Percentiles rank a stretch among this genome's conserved stretches.
Evolutionary conservation across 2,113 vertebrate genomes (phyloP).

Genomic region (Siniperca knerii): DNA sequence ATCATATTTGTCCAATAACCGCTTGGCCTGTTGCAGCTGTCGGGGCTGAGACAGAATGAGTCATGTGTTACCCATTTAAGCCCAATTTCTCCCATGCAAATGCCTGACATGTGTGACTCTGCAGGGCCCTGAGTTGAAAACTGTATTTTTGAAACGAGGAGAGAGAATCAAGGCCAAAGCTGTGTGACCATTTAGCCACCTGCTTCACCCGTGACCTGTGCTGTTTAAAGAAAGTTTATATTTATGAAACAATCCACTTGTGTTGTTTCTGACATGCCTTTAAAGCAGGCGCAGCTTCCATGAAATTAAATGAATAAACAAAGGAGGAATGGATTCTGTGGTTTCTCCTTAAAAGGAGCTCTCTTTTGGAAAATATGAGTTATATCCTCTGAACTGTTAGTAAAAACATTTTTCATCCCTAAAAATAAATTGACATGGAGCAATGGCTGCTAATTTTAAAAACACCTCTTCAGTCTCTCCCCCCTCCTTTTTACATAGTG

Average conservation of each 20-base stretch:
- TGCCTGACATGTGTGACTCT: conserved; percentile 80
- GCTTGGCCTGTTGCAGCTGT: conserved; percentile 79
- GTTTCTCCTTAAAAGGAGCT: conserved; percentile 63
- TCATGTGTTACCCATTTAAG: conserved; percentile 82
- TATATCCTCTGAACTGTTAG: conserved; percentile 34
- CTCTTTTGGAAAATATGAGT: conserved; percentile 54
- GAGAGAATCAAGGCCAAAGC: conserved; percentile 51
- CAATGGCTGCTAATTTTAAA: conserved; percentile 31
- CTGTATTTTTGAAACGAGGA: conserved; percentile 57
- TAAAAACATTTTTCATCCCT: conserved; percentile 43
- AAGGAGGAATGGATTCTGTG: conserved; percentile 27
- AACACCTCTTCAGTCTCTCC: neutral
- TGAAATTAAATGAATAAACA: conserved; percentile 61
- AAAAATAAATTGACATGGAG: conserved; percentile 41
- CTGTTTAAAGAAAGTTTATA: conserved; percentile 57
- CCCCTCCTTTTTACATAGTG: neutral
- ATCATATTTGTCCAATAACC: conserved; percentile 81
- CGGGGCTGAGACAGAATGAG: conserved; percentile 69
- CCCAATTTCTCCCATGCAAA: conserved; percentile 80
- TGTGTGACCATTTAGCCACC: conserved; percentile 63
- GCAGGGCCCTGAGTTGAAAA: conserved; percentile 60
- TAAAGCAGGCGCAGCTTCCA: conserved; percentile 48
- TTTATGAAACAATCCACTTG: conserved; percentile 38
- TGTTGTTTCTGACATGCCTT: conserved; percentile 44
- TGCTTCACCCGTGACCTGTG: conserved; percentile 55